Conservation (phyloP, 2,888 invertebrate species). For the Archaeoteleia sp. region DNA sequence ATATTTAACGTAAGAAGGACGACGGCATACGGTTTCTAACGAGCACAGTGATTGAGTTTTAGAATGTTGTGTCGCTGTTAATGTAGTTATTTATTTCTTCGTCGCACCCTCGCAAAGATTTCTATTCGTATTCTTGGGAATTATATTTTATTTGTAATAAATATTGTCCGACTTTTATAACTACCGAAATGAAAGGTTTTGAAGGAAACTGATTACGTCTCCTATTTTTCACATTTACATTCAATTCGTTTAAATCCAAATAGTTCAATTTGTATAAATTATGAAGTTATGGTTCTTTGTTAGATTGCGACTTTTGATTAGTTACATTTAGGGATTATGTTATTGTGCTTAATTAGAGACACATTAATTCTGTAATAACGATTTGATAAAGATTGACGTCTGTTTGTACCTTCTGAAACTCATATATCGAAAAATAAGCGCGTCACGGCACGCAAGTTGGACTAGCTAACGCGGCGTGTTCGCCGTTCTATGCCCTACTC, state of each 20-base stretch:
- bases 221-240: too few relatives aligned
- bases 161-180: too few relatives aligned
- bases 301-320: constrained; percentile 44
- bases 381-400: constrained; percentile 62
- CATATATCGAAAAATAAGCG: constrained; percentile 55
- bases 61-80: constrained; percentile 52
- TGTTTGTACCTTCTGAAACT: constrained; percentile 57
- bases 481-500: constrained; percentile 50
- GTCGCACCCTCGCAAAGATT: constrained; percentile 55
- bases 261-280: constrained; percentile 7
- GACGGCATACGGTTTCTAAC: constrained; percentile 34
- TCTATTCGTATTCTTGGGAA: too few relatives aligned
- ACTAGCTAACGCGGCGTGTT: constrained; percentile 47
- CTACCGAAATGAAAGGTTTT: too few relatives aligned
- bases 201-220: too few relatives aligned
- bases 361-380: constrained; percentile 41
- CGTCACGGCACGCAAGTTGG: constrained; percentile 50
- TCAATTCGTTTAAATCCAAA: too few relatives aligned
- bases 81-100: constrained; percentile 52
- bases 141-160: too few relatives aligned
- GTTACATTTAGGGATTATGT: constrained; percentile 36
- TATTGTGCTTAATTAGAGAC: constrained; percentile 54
- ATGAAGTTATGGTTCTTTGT: constrained; percentile 21
- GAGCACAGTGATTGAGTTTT: constrained; percentile 54
- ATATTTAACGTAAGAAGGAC: constrained; percentile 44